Conservation (phyloP, 2,888 invertebrate species). For the Tethea ocularis region DNA sequence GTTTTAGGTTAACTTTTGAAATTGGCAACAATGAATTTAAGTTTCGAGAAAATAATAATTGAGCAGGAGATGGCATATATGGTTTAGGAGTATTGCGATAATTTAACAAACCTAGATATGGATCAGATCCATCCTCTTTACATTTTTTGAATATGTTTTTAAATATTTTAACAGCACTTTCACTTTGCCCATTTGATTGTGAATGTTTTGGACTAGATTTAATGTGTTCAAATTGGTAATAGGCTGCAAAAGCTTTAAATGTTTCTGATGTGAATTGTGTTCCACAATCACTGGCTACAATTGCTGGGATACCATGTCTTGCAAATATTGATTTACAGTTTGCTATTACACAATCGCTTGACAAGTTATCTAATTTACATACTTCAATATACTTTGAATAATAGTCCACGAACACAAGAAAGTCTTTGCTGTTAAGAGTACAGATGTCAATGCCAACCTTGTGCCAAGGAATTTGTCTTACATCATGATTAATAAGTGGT, state of each 20-base stretch:
- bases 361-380: constrained; percentile 16
- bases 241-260: constrained; percentile 22
- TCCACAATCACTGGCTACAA: constrained; percentile 26
- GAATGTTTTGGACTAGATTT: constrained; percentile 26
- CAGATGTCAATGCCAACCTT: too few relatives aligned
- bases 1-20: constrained; percentile 6
- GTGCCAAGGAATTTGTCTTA: constrained; percentile 8
- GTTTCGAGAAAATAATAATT: constrained; percentile 32
- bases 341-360: constrained; percentile 13
- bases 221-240: constrained; percentile 23
- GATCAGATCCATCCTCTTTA: constrained; percentile 26
- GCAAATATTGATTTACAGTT: constrained; percentile 27
- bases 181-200: constrained; percentile 29
- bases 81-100: constrained; percentile 30
- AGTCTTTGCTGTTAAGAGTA: constrained; percentile 5
- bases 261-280: constrained; percentile 24
- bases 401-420: constrained; percentile 29
- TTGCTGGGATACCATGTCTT: constrained; percentile 24
- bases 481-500: constrained; percentile 8
- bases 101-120: constrained; percentile 24
- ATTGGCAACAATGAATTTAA: constrained; percentile 27
- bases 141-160: constrained; percentile 31
- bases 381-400: constrained; percentile 36
- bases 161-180: constrained; percentile 23
- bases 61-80: constrained; percentile 28